Percentiles rank a stretch among this genome's conserved stretches.
Conservation (phyloP, 2,888 invertebrate genomes). For the Thelaira solivaga region DNA sequence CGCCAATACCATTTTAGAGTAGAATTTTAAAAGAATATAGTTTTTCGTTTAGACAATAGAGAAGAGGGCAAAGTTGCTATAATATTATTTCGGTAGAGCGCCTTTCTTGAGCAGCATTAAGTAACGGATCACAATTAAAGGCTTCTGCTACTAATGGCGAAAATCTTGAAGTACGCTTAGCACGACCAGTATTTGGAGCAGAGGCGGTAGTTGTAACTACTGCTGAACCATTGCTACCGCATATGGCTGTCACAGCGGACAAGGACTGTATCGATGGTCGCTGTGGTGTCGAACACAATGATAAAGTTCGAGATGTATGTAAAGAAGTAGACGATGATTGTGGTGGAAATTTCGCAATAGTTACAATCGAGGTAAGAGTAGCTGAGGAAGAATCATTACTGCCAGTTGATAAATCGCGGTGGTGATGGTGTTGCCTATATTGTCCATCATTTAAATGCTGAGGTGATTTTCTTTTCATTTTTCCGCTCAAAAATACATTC, state of each 20-base stretch:
- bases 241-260: constrained; percentile 66
- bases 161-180: constrained; percentile 67
- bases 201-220: constrained; percentile 66
- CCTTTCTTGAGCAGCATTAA: constrained; percentile 68
- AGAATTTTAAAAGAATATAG: constrained; percentile 2
- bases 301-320: constrained; percentile 50
- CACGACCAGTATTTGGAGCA: constrained; percentile 63
- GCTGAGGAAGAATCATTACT: constrained; percentile 75
- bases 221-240: constrained; percentile 67
- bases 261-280: constrained; percentile 65
- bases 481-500: constrained; percentile 7
- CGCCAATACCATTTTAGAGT: neutral
- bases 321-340: constrained; percentile 46
- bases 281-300: constrained; percentile 58
- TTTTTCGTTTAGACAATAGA: constrained; percentile 4
- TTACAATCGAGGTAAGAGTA: constrained; percentile 72
- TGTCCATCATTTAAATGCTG: constrained; percentile 29
- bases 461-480: constrained; percentile 31
- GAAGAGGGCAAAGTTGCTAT: constrained; percentile 67
- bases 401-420: constrained; percentile 61
- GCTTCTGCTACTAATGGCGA: constrained; percentile 68
- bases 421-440: constrained; percentile 44
- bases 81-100: constrained; percentile 76
- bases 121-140: constrained; percentile 73
- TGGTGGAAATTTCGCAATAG: constrained; percentile 71